Evolutionary conservation across 2,797 vertebrate species (phyloP).

Genomic region (Masticophis lateralis): DNA sequence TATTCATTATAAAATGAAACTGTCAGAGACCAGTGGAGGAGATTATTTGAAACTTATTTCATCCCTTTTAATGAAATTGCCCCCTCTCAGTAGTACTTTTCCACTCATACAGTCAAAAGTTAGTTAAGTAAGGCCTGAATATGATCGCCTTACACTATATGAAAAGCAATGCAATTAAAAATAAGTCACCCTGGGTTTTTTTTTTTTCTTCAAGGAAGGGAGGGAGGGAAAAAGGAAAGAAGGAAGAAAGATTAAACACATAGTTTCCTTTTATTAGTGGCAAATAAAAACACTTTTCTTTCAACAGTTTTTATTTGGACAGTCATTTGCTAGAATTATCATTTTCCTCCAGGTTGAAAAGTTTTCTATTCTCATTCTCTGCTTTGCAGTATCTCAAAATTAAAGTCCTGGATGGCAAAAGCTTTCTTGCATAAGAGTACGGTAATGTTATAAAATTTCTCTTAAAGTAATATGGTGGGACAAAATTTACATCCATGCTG

Average conservation of each 20-base stretch:
- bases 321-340: neutral
- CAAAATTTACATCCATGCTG: neutral
- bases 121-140: neutral
- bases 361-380: neutral
- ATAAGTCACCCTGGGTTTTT: neutral
- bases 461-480: neutral
- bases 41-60: neutral
- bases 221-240: neutral
- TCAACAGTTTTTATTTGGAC: neutral
- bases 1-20: neutral
- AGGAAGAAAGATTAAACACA: neutral
- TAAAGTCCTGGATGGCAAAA: neutral
- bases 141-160: neutral
- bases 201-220: neutral
- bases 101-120: neutral
- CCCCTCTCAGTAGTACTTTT: neutral
- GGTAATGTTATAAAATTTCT: neutral
- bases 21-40: neutral
- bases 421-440: neutral
- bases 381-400: neutral
- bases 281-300: neutral
- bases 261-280: conserved; percentile 6
- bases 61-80: neutral
- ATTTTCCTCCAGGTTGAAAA: neutral
- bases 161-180: conserved; percentile 7